Base-by-base conservation (phyloP, 2,113 vertebrate species). In the Serinus canaria region DNA sequence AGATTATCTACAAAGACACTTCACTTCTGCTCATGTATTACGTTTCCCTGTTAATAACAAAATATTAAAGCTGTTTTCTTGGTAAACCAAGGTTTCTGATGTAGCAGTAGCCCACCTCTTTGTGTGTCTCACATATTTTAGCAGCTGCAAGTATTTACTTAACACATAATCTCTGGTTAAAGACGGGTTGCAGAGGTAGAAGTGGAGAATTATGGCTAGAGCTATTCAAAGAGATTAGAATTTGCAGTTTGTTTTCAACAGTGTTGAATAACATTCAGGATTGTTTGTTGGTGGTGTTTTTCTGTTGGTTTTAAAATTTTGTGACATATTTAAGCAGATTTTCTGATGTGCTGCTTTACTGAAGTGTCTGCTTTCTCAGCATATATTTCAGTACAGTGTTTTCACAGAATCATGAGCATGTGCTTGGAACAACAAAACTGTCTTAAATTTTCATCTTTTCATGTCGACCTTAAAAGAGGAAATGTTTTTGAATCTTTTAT, bases 1-100 rank as follows among this genome's bases (percentile, higher is more conserved):
- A 81, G 82, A 95, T 96, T 96, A 95, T 81, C 81, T 78, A 89
- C 79, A 95, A 96, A 89, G 14, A 83, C 53, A 47, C 41, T 87
- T 79, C 44, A 74, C 67, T 79, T 94, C 90, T 93, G 75, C 70
- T 86, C 88, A 70, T n/a, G 23, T 72, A 85, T 75, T 95, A 81
- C 39, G 81, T 95, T 96, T 55, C 52, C 94, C 47, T 93, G 79
- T 64, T 96, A 96, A 85, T 60, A 92, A 67, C 15, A 87, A 55
- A 89, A 91, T 92, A 95, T 79, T 89, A 93, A 92, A 94, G 53
- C 35, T 75, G 22, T 2, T 82, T 94, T 55, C 83, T 90, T 90
- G 24, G 59, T 91, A 95, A 95, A 91, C 56, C 75, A 82, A 67
- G 17, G 23, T 60, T 89, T 91, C 52, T 60, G 66, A 49, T 78